Conservation (phyloP, 2,113 vertebrate species). For the Nothoprocta perdicaria region DNA sequence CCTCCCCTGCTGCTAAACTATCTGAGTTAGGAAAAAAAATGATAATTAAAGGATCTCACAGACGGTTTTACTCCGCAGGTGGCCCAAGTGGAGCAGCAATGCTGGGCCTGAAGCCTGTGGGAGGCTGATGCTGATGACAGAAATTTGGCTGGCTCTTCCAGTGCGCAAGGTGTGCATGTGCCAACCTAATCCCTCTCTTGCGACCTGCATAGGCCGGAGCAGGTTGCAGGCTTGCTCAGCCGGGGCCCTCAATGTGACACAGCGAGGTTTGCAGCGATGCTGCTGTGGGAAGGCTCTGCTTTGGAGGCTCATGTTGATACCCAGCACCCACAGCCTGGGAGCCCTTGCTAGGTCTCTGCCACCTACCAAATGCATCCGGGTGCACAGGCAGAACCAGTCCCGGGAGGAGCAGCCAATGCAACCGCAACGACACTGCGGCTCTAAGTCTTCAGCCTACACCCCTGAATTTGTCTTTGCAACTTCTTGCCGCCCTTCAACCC, state of each 20-base stretch:
- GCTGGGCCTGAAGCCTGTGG: neutral
- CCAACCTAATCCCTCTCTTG: neutral
- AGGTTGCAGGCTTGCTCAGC: neutral
- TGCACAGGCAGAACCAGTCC: neutral
- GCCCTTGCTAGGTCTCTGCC: neutral
- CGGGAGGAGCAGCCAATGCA: neutral
- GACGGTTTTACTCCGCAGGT: neutral
- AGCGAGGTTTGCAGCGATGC: neutral
- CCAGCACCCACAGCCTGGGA: neutral
- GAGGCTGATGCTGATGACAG: neutral
- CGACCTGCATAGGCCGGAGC: rapidly evolving
- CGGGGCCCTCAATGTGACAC: neutral
- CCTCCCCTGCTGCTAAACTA: neutral
- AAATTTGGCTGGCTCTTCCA: neutral
- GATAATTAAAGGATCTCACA: neutral
- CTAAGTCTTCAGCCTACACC: neutral
- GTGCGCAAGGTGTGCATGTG: neutral
- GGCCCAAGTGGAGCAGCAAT: neutral
- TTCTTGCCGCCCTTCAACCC: neutral
- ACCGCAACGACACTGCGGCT: no score
- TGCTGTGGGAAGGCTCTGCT: neutral
- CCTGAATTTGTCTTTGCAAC: neutral
- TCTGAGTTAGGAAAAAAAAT: neutral
- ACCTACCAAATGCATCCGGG: neutral
- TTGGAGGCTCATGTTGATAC: neutral